These are phyloP conservation scores for Acanthochromis polyacanthus DNA, from an alignment of 2,113 vertebrate genomes.

Conservation along the genomic window DNA sequence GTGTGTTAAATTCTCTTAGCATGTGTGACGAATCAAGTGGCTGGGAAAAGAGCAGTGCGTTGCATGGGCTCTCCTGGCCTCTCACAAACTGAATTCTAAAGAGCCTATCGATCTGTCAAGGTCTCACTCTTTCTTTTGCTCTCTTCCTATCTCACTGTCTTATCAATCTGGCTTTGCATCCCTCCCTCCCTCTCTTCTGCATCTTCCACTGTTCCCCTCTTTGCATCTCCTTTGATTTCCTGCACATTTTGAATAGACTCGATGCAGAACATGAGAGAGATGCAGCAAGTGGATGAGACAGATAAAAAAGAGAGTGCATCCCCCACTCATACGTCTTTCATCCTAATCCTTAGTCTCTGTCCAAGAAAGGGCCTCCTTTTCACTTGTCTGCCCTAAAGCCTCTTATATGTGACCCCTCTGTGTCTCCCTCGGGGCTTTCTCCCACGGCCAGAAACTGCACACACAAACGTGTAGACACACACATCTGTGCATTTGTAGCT, in stretches of 20 bases:
- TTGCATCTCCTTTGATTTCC: conserved; percentile 36
- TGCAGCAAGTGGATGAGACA: conserved; percentile 66
- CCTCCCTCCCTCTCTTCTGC: conserved; percentile 7
- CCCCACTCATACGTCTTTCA: conserved; percentile 80
- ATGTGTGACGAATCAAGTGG: conserved; percentile 81
- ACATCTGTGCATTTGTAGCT: conserved; percentile 51
- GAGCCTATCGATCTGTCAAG: conserved; percentile 73
- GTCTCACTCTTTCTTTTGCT: conserved; percentile 51
- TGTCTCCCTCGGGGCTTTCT: conserved; percentile 70
- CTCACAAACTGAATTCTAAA: conserved; percentile 72
- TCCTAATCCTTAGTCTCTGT: conserved; percentile 80
- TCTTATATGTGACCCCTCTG: conserved; percentile 81
- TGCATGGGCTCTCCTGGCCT: conserved; percentile 57
- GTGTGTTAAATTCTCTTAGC: conserved; percentile 82
- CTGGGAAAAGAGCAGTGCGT: conserved; percentile 69
- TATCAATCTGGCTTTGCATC: conserved; percentile 44
- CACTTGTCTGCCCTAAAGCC: conserved; percentile 80
- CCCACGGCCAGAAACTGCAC: conserved; percentile 69
- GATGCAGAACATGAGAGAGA: conserved; percentile 63
- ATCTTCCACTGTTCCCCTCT: conserved; percentile 20
- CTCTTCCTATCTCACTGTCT: conserved; percentile 36
- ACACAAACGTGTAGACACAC: conserved; percentile 36
- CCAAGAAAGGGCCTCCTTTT: conserved; percentile 84
- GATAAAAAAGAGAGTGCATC: conserved; percentile 72
- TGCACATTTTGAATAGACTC: conserved; percentile 45